Conservation (phyloP, 2,888 invertebrate species). For the Sabatieria punctata region DNA sequence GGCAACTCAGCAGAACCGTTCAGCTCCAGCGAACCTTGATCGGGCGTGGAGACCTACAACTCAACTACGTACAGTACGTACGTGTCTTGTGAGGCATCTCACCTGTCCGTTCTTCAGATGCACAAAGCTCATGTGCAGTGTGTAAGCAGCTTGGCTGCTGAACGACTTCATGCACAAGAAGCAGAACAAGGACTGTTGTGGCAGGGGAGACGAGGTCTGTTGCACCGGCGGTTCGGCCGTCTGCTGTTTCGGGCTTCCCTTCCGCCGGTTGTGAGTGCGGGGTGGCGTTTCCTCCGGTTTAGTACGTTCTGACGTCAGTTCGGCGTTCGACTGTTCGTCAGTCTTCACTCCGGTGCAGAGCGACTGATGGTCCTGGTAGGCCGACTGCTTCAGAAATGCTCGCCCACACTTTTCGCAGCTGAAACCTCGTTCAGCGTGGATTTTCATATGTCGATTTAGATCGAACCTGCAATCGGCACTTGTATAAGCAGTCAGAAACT, state of each 20-base stretch:
- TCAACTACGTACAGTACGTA: too few species aligned
- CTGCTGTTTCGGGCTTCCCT: neutral
- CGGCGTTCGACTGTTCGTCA: neutral
- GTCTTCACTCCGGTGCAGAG: neutral
- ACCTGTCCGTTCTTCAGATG: too few species aligned
- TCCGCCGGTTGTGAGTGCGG: neutral
- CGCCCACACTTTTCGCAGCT: constrained; percentile 20
- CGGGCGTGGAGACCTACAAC: too few species aligned
- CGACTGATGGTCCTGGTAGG: constrained; percentile 20
- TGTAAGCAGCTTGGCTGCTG: constrained; percentile 11
- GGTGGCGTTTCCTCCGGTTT: neutral
- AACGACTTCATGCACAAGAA: constrained; percentile 15
- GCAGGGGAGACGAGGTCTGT: neutral
- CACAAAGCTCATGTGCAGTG: constrained; percentile 11
- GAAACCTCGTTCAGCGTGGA: constrained; percentile 26
- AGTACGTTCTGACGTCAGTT: neutral
- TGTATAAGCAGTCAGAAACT: too few species aligned
- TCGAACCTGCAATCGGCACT: too few species aligned
- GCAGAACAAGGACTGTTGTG: constrained; percentile 11
- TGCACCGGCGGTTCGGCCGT: neutral
- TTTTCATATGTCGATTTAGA: constrained; percentile 30
- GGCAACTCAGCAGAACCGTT: neutral
- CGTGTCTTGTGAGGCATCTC: too few species aligned
- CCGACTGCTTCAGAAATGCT: constrained; percentile 20
- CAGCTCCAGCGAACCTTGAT: neutral